A percentile compares a stretch with the other conserved stretches of the same genome.
phyloP scores from a whole-genome alignment of 2,113 vertebrate species.

The Octodon degus region DNA sequence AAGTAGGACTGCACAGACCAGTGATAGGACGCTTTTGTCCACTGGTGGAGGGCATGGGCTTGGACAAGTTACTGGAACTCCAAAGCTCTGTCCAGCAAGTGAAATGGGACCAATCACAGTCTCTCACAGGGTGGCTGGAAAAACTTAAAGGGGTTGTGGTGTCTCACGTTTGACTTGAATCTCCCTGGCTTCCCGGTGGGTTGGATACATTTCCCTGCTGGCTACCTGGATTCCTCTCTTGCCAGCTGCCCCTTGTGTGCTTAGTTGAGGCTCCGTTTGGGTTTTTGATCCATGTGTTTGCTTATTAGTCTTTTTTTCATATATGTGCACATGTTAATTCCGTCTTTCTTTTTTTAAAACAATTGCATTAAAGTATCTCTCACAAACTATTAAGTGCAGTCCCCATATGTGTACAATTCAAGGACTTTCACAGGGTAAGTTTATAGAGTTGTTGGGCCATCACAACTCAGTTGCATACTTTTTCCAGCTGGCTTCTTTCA shows the following conservation, averaged over 20 bases:
- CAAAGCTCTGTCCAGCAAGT: not conserved
- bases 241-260: not conserved
- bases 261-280: not conserved
- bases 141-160: not conserved
- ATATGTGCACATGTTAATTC: not conserved
- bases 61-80: not conserved
- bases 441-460: not conserved
- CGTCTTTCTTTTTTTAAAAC: not conserved
- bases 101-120: not conserved
- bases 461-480: not conserved
- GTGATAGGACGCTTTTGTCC: not conserved
- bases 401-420: not conserved
- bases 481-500: not conserved
- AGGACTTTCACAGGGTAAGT: not conserved
- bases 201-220: not conserved
- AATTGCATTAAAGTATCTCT: not conserved
- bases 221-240: not conserved
- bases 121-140: not conserved
- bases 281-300: not conserved
- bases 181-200: not conserved
- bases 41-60: not conserved
- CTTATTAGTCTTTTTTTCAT: not conserved
- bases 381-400: not conserved
- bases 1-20: not conserved
- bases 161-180: not conserved